Evolutionary conservation across 2,888 invertebrate genomes (phyloP), one percentile per base, ranked within the genome.

Genomic region (Eupithecia insigniata): DNA sequence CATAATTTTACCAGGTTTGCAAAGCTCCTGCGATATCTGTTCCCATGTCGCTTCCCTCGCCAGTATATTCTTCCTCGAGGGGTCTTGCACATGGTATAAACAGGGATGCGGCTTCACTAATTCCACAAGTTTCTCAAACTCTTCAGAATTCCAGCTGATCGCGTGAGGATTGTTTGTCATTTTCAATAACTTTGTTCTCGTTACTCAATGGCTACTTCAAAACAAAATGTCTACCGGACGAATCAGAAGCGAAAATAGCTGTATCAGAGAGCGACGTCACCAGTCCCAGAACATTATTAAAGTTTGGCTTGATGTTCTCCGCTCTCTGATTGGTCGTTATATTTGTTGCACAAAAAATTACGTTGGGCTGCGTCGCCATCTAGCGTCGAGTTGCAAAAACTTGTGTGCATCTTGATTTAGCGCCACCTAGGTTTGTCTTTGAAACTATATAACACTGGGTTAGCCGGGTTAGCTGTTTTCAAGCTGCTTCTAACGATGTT

Each of bases 151-250:
- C 93, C 93, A 94, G 72, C 92, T 92, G 81, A 87, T 80, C 65
- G 92, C 90, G 78, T 91, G 87, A 85, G 92, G 87, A 67, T 75
- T 78, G 74, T 78, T 79, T 86, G 93, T 90, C 93, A 93, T 93
- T 85, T 88, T 64, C 22, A 5, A 67, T 69, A 74, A 61, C 34
- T 67, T 84, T 68, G 76, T 72, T 78, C 73, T 75, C 81, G 79
- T 78, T 76, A 72, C 79, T 80, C 66, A 76, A 79, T 79, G 83
- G 80, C 14, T 18, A 39, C 82, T 79, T 82, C 83, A 81, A 88
- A 88, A 90, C 92, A 93, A 93, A 89, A 93, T 93, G 93, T 92
- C 92, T 82, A 87, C 89, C 83, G 81, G 67, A 70, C 92, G 92
- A 91, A 92, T 92, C 92, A 90, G 81, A 86, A 84, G 87, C 87